Percentiles rank a stretch among this genome's conserved stretches.
These are phyloP conservation scores for Iphiclides podalirius DNA, from an alignment of 2,888 invertebrate species.

Conservation along the genomic window DNA sequence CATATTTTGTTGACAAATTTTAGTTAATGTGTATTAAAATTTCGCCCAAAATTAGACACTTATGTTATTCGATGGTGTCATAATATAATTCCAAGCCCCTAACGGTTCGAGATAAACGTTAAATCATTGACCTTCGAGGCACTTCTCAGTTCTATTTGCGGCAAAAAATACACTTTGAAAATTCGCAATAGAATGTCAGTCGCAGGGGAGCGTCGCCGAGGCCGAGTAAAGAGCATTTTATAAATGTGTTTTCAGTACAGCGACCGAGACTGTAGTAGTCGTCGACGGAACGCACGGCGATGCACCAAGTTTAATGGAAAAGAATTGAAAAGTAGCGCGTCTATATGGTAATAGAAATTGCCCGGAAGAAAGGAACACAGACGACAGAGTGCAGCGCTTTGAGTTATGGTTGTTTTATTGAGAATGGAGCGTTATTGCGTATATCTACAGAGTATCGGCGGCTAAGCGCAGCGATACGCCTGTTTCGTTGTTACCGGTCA, in stretches of 20 bases:
- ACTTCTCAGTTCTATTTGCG: constrained; percentile 54
- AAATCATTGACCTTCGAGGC: constrained; percentile 28
- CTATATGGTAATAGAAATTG: constrained; percentile 81
- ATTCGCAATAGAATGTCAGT: constrained; percentile 74
- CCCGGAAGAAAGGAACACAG: constrained; percentile 77
- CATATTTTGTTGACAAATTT: too few relatives aligned
- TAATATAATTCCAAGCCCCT: too few relatives aligned
- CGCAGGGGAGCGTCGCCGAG: constrained; percentile 56
- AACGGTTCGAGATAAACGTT: too few relatives aligned
- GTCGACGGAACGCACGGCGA: constrained; percentile 68
- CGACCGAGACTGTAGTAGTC: constrained; percentile 54
- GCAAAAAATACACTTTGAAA: constrained; percentile 61
- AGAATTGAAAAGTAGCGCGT: constrained; percentile 80
- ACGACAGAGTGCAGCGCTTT: constrained; percentile 72
- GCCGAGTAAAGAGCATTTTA: constrained; percentile 75
- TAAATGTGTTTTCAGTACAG: constrained; percentile 75
- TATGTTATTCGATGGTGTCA: too few relatives aligned
- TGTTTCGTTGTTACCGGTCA: constrained; percentile 57
- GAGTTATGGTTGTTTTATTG: constrained; percentile 76
- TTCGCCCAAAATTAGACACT: too few relatives aligned
- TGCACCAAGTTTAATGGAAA: constrained; percentile 80
- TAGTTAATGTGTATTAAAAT: too few relatives aligned
- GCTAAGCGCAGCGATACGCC: constrained; percentile 36
- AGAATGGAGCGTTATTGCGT: constrained; percentile 76
- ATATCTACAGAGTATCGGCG: constrained; percentile 53